Evolutionary conservation across 2,888 invertebrate species (phyloP), one percentile per base, ranked within the genome.

Genomic region (Steinernema carpocapsae): DNA sequence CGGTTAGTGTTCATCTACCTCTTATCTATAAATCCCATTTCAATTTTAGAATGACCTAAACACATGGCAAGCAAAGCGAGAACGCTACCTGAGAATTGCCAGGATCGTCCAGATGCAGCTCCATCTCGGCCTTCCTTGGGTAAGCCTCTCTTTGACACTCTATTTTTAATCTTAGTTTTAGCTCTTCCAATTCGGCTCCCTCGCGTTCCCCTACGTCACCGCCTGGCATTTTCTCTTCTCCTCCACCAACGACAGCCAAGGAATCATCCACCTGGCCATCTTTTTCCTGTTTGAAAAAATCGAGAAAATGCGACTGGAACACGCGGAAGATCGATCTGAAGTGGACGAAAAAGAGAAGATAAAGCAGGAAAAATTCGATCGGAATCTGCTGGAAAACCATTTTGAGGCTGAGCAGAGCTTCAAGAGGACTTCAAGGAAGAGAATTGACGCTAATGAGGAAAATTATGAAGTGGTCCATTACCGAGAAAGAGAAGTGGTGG

Each of bases 11-110:
- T 43, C 43, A 10, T 43, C 14, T 43, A 14, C 10, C 43, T 43
- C 43, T 43, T 7, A 7, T 43, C 43, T 43, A 10, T 7, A 10
- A 43, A 6, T 19, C 51, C 12, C 51, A 51, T 51, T 51, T 19
- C n/a, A 51, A 51, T 56, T 56, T 4, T 17, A 56, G 56, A 56
- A 24, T 26, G 56, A 56, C 26, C 17, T 56, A 26, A 56, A 99
- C 59, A 96, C 96, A 88, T 99, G 99, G 89, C 99, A 99, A 83
- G 99, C 96, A 88, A 97, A 99, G 52, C 99, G 91, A 0, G 97
- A 97, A 76, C 94, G 92, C 88, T 97, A 97, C 43, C 99, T 99
- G 88, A 94, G 95, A 83, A 92, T 89, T 0, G 97, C 97, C 0
- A 14, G 56, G 17, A 56, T 56, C 56, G 56, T 56, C 7, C 56